These are phyloP conservation scores for Chloroclysta siterata DNA, from an alignment of 2,888 invertebrate genomes.

Conservation along the genomic window DNA sequence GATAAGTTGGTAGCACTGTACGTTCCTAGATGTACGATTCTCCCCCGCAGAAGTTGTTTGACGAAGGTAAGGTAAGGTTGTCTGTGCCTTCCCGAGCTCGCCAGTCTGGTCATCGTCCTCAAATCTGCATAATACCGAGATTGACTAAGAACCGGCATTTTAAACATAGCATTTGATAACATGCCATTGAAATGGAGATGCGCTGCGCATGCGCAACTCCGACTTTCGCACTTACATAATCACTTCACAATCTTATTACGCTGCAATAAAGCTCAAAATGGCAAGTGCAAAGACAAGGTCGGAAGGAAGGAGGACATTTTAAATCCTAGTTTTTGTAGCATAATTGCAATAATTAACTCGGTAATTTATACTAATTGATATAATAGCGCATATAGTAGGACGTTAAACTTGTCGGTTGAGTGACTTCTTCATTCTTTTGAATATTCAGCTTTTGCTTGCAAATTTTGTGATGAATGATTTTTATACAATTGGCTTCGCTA, in stretches of 20 bases:
- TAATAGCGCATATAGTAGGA: slow-evolving; percentile 33
- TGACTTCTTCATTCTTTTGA: slow-evolving; percentile 34
- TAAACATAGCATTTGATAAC: slow-evolving; percentile 40
- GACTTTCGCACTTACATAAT: slow-evolving; percentile 63
- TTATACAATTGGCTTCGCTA: neutral
- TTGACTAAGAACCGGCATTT: slow-evolving; percentile 31
- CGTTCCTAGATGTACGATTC: slow-evolving; percentile 6
- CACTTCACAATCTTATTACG: slow-evolving; percentile 29
- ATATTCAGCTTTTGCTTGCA: slow-evolving; percentile 19
- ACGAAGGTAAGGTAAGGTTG: slow-evolving; percentile 6
- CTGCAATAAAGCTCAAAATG: slow-evolving; percentile 34
- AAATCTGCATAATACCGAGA: slow-evolving; percentile 38
- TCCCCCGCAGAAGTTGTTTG: slow-evolving; percentile 20
- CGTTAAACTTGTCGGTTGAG: slow-evolving; percentile 39
- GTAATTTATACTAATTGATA: slow-evolving; percentile 39
- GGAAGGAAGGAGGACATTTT: slow-evolving; percentile 54
- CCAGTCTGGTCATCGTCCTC: slow-evolving; percentile 25
- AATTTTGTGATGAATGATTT: slow-evolving; percentile 10
- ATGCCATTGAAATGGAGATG: slow-evolving; percentile 60
- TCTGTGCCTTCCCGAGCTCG: slow-evolving; percentile 5
- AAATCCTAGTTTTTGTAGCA: slow-evolving; percentile 46
- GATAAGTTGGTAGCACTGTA: neutral
- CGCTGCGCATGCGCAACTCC: slow-evolving; percentile 50
- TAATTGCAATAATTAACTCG: slow-evolving; percentile 45
- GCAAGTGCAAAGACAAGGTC: slow-evolving; percentile 53